phyloP scores from a whole-genome alignment of 2,113 vertebrate genomes.

The Anguilla japonica region DNA sequence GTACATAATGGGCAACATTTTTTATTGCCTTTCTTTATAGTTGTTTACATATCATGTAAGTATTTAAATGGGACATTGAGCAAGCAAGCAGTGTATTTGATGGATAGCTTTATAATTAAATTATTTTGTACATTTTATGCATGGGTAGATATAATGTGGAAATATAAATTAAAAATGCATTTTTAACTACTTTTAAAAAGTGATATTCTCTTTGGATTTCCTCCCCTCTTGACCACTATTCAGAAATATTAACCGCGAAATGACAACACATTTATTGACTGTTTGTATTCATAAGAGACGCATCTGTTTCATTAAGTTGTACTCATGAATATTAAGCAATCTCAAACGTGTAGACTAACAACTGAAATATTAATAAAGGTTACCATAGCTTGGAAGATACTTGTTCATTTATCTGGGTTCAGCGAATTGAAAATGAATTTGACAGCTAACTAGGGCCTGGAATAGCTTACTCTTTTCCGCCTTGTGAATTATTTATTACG shows the following conservation, averaged over 20 bases:
- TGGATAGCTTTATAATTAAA: constrained; percentile 3
- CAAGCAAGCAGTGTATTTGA: background rate
- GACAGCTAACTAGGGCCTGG: background rate
- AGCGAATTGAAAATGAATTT: background rate
- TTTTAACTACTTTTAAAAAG: background rate
- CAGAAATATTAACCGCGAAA: background rate
- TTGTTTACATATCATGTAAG: background rate
- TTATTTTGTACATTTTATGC: background rate
- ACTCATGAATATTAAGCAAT: constrained; percentile 2
- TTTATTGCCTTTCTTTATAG: background rate
- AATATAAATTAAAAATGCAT: background rate
- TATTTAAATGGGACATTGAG: background rate
- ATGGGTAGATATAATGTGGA: background rate
- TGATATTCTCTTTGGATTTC: background rate
- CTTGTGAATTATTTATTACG: constrained; percentile 7
- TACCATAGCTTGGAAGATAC: background rate
- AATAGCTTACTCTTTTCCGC: constrained; percentile 9
- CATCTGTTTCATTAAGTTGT: background rate
- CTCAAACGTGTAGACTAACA: background rate
- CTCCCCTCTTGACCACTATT: background rate
- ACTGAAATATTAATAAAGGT: background rate
- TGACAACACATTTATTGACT: background rate
- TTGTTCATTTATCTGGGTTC: background rate
- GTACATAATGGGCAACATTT: background rate
- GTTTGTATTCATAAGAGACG: background rate